Percentiles rank a stretch among this genome's conserved stretches.
Conservation (phyloP, 2,797 vertebrate genomes). For the Microcaecilia unicolor region DNA sequence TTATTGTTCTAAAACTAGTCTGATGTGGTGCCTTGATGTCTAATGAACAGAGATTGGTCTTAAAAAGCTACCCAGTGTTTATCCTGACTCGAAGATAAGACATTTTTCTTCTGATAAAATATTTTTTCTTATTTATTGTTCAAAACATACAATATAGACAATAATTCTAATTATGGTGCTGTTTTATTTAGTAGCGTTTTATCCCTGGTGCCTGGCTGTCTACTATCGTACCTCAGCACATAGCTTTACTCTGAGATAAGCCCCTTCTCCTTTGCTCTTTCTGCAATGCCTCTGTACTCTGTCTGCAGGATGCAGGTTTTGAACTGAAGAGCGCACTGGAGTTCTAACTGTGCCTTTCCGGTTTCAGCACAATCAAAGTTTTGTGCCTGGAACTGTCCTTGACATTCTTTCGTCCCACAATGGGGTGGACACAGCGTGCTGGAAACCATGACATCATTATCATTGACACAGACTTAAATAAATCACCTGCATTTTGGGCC, state of each 20-base stretch:
- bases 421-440: slow-evolving; percentile 81
- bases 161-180: slow-evolving; percentile 65
- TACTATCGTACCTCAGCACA: slow-evolving; percentile 92
- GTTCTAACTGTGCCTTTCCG: slow-evolving; percentile 72
- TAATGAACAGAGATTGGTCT: slow-evolving; percentile 74
- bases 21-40: slow-evolving; percentile 94
- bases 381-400: slow-evolving; percentile 88
- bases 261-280: slow-evolving; percentile 59
- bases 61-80: slow-evolving; percentile 70
- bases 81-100: slow-evolving; percentile 78
- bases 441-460: slow-evolving; percentile 95
- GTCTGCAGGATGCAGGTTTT: slow-evolving; percentile 77
- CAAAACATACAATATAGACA: slow-evolving; percentile 67
- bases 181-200: slow-evolving; percentile 69
- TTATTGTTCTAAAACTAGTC: slow-evolving; percentile 71
- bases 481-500: slow-evolving; percentile 84
- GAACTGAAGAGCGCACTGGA: slow-evolving; percentile 63
- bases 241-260: slow-evolving; percentile 95
- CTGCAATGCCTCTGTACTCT: slow-evolving; percentile 63
- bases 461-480: slow-evolving; percentile 83
- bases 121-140: slow-evolving; percentile 94
- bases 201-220: slow-evolving; percentile 91
- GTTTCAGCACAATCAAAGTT: slow-evolving; percentile 80
- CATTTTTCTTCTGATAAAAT: slow-evolving; percentile 88
- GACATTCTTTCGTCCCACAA: slow-evolving; percentile 91